phyloP scores from a whole-genome alignment of 2,113 vertebrate genomes.

The Aphyosemion australe region DNA sequence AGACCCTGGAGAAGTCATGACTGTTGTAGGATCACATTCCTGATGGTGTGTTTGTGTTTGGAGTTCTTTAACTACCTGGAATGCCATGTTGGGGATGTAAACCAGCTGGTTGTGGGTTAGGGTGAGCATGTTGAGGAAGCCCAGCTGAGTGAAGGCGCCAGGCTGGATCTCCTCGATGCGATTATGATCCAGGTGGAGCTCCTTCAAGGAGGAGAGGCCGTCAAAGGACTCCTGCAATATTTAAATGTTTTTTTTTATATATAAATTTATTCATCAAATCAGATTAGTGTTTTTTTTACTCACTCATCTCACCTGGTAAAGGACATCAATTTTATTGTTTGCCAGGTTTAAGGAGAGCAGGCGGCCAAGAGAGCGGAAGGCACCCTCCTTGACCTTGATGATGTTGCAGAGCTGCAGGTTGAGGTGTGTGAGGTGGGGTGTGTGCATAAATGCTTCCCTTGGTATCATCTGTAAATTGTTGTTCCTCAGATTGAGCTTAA shows the following conservation, averaged over 20 bases:
- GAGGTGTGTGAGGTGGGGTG: slow-evolving; percentile 87
- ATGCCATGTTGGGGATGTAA: slow-evolving; percentile 92
- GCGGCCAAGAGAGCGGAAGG: slow-evolving; percentile 87
- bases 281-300: background rate
- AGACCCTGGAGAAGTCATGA: slow-evolving; percentile 77
- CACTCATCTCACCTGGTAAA: slow-evolving; percentile 82
- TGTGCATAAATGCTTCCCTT: slow-evolving; percentile 76
- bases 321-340: slow-evolving; percentile 83
- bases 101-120: slow-evolving; percentile 88
- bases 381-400: slow-evolving; percentile 85
- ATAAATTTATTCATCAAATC: background rate
- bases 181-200: slow-evolving; percentile 86
- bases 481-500: slow-evolving; percentile 85
- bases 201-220: slow-evolving; percentile 87
- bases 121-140: slow-evolving; percentile 83
- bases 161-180: slow-evolving; percentile 90
- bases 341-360: slow-evolving; percentile 88
- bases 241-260: background rate
- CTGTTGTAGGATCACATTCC: background rate
- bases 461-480: slow-evolving; percentile 82
- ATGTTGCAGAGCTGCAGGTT: slow-evolving; percentile 86
- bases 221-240: slow-evolving; percentile 86
- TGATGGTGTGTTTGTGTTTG: background rate
- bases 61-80: slow-evolving; percentile 72
- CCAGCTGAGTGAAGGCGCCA: slow-evolving; percentile 87